Evolutionary conservation across 2,113 vertebrate genomes (phyloP).

Genomic region (Chamaea fasciata): DNA sequence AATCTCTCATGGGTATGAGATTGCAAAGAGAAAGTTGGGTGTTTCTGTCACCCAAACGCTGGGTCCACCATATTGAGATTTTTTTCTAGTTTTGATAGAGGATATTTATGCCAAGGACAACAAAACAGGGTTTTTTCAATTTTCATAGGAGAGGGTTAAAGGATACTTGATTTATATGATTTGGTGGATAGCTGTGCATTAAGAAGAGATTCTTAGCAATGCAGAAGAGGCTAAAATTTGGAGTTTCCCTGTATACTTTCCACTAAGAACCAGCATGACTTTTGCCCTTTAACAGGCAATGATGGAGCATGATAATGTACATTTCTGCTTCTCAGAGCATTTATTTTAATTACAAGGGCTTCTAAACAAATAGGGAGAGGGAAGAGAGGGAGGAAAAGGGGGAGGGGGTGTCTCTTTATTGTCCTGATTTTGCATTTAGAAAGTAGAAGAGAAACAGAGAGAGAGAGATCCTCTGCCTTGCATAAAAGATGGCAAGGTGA

Average conservation of each 20-base stretch:
- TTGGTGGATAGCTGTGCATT: neutral
- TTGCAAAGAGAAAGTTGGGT: neutral
- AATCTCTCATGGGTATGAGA: neutral
- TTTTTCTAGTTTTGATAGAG: neutral
- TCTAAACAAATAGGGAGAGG: neutral
- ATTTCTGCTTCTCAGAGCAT: neutral
- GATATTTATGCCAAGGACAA: neutral
- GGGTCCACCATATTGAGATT: rapidly evolving
- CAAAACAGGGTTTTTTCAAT: neutral
- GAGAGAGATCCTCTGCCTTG: slow-evolving; percentile 74
- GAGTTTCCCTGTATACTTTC: neutral
- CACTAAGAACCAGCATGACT: neutral
- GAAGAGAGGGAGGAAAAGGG: neutral
- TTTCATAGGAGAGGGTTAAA: neutral
- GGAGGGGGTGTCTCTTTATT: neutral
- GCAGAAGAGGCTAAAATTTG: neutral
- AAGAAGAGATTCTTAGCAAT: neutral
- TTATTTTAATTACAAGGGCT: slow-evolving; percentile 4
- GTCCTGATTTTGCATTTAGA: slow-evolving; percentile 19
- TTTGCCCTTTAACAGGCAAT: neutral
- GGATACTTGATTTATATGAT: neutral
- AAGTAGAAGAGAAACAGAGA: neutral
- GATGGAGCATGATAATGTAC: neutral
- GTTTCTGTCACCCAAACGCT: neutral
- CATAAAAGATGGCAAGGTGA: slow-evolving; percentile 94